phyloP scores from a whole-genome alignment of 1,140 invertebrate species.

The Helicorthomorpha holstii region DNA sequence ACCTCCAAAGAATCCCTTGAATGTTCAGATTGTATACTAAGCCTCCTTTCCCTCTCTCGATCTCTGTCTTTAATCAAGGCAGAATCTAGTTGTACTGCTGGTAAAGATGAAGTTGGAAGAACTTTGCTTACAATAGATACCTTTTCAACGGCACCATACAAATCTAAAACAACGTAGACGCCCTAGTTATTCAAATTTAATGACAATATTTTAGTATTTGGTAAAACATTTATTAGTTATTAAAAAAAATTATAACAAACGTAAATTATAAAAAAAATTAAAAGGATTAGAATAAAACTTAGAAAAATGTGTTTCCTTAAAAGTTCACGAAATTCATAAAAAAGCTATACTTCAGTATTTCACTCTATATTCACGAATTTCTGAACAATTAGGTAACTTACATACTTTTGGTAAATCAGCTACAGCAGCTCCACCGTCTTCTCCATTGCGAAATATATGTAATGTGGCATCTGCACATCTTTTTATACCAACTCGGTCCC shows the following conservation, averaged over 20 bases:
- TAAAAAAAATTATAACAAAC: background rate
- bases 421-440: constrained; percentile 65
- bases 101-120: constrained; percentile 10
- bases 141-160: constrained; percentile 46
- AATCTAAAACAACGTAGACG: constrained; percentile 54
- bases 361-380: no score
- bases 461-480: constrained; percentile 31
- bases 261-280: background rate
- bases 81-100: no score
- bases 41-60: background rate
- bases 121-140: constrained; percentile 39
- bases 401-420: constrained; percentile 50
- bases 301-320: no score
- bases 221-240: no score
- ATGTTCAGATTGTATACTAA: background rate
- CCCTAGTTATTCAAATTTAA: constrained; percentile 29
- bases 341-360: no score
- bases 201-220: no score
- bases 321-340: no score
- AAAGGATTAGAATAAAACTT: no score
- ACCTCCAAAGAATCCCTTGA: constrained; percentile 19
- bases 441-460: constrained; percentile 51
- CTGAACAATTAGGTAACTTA: no score
- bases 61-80: no score
- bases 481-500: constrained; percentile 38